phyloP scores from a whole-genome alignment of 2,797 vertebrate genomes.

The Synanceia verrucosa region DNA sequence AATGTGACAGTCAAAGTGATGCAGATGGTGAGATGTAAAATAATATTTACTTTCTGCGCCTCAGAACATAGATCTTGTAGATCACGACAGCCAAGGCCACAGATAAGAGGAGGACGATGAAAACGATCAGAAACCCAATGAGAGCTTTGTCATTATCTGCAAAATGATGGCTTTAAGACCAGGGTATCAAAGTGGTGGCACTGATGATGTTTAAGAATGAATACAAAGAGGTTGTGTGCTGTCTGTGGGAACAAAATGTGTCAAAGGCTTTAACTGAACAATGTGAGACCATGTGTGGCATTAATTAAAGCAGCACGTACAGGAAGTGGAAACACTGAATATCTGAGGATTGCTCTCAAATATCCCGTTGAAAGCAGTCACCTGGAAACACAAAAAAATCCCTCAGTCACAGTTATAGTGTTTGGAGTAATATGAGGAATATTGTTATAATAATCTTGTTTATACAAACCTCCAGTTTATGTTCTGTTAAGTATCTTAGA shows the following conservation, averaged over 20 bases:
- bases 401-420: background rate
- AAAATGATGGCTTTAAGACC: too few species aligned
- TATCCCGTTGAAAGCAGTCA: rapidly evolving
- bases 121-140: too few species aligned
- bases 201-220: background rate
- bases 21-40: background rate
- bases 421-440: background rate
- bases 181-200: background rate
- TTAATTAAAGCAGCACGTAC: conserved; percentile 48
- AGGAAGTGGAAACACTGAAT: rapidly evolving
- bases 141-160: too few species aligned
- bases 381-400: conserved; percentile 45
- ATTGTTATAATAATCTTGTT: background rate
- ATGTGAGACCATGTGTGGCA: background rate
- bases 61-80: too few species aligned
- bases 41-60: background rate
- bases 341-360: rapidly evolving
- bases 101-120: too few species aligned
- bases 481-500: conserved; percentile 69
- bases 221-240: background rate
- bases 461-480: conserved; percentile 61
- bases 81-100: too few species aligned
- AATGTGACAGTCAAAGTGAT: background rate
- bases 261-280: background rate
- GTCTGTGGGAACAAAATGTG: background rate